Conservation (phyloP, 2,888 invertebrate genomes). For the Strigamia transsilvanica region DNA sequence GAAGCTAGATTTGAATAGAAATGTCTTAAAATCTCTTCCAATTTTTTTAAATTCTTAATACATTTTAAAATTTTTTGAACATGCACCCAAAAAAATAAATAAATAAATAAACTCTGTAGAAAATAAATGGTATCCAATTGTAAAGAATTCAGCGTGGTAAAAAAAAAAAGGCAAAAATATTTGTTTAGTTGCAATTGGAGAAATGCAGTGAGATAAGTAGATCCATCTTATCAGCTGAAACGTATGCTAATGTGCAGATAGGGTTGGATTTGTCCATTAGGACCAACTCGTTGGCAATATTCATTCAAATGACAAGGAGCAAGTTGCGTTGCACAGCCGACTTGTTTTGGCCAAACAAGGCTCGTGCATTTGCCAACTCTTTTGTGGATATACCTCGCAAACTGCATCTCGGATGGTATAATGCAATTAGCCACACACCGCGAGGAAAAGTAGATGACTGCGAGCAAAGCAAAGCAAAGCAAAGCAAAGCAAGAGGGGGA, state of each 20-base stretch:
- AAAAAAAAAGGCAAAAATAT: background rate
- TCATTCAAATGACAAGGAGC: conserved; percentile 47
- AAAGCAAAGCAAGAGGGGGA: background rate
- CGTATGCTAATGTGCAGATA: conserved; percentile 41
- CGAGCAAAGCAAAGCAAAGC: background rate
- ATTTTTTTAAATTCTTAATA: background rate
- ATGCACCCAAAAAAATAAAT: background rate
- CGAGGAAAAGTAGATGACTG: conserved; percentile 41
- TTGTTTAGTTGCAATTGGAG: conserved; percentile 32
- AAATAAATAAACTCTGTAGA: background rate
- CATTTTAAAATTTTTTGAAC: conserved; percentile 12
- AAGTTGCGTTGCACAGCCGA: conserved; percentile 9
- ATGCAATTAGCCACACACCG: conserved; percentile 33
- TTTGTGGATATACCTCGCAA: conserved; percentile 16
- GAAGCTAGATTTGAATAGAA: conserved; percentile 46
- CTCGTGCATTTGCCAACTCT: conserved; percentile 16
- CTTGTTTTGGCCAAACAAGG: conserved; percentile 43
- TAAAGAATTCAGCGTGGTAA: background rate
- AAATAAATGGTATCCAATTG: conserved; percentile 10
- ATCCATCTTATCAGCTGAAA: conserved; percentile 44
- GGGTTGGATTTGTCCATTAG: conserved; percentile 38
- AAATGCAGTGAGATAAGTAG: conserved; percentile 27
- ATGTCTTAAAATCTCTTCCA: conserved; percentile 15
- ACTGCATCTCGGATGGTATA: conserved; percentile 27
- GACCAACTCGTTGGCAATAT: conserved; percentile 31